Evolutionary conservation across 1,140 invertebrate species (phyloP), one percentile per base, ranked within the genome.

Genomic region (Nilaparvata lugens): DNA sequence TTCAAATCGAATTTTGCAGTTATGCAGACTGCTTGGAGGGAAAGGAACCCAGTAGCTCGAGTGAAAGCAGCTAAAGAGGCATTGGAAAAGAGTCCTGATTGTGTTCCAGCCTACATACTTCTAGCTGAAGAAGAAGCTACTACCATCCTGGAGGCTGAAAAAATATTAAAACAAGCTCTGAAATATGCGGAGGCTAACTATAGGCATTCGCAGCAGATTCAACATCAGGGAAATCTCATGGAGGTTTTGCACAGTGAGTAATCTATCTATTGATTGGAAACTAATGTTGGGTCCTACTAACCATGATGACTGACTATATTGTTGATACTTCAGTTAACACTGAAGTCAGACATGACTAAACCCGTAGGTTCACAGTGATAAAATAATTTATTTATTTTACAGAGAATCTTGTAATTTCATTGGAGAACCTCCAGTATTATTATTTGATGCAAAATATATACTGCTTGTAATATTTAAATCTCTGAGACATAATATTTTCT

Each of bases 1-100:
- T n/a, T n/a, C n/a, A n/a, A n/a, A n/a, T n/a, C n/a, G n/a, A 4
- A 2, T 35, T 35, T 35, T 72, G 51, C 65, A 87, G 84, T 97
- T 60, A 97, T 98, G 95, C 92, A 94, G 74, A 93, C 91, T 56
- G 96, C 95, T 14, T 98, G 95, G 95, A 78, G 96, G 65, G 95
- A 98, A 79, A 78, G 95, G 25, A 96, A 96, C 79, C 93, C 93
- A 0, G 82, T 88, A 63, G 87, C 91, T 5, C 78, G 96, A 59
- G 93, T 98, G 45, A 93, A 94, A 76, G 89, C 91, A 21, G 95
- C 95, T 0, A 88, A 93, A 68, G 89, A 85, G 70, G 95, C 95
- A 2, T 75, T 98, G 13, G 89, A 93, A 69, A 86, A 85, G 60
- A 97, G 96, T 75, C 76, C 90, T 0, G 95, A 98, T 72, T 98